Base-by-base conservation (phyloP, 2,888 invertebrate genomes). In the Meghimatium bilineatum region DNA sequence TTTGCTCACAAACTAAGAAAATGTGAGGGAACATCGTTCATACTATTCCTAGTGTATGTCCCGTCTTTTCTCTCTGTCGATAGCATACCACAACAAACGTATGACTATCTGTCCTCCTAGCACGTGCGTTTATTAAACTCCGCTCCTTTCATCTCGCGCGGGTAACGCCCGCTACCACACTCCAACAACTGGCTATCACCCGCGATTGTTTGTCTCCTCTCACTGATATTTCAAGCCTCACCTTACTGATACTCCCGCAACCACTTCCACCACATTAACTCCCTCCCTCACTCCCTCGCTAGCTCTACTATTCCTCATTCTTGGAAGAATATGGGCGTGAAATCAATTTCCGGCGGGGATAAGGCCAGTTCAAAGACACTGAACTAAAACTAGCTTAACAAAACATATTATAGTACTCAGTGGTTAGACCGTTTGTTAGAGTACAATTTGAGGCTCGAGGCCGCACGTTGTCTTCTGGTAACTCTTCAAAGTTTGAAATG, bases 331-430 rank as follows among this genome's bases (percentile, higher is more conserved):
- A 72, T 10, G 5, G 29, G n/a, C 44, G 44, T 72, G 72, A 72
- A 72, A 72, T 72, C 72, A 72, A 72, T 72, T 72, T 44, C 29
- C 44, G n/a, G 2, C 26, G n/a, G 44, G 44, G n/a, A 72, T 29
- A 44, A 44, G 29, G n/a, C 44, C 26, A 26, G 72, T 38, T n/a
- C 44, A n/a, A 72, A n/a, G 44, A 72, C n/a, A 44, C 38, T 29
- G 69, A 44, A 29, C 72, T 44, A 44, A 12, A 44, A 72, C 49
- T 3, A 38, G 72, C n/a, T 72, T 72, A 71, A n/a, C 72, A 72
- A 72, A 72, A 72, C 72, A 38, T 29, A 72, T 72, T 44, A 38
- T 44, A 72, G 44, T n/a, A 12, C n/a, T 29, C 44, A 1, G 14
- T 5, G 12, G 38, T n/a, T 72, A 44, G 44, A 29, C 72, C 44